phyloP scores from a whole-genome alignment of 2,888 invertebrate genomes.

The Hyposoter dolosus region DNA sequence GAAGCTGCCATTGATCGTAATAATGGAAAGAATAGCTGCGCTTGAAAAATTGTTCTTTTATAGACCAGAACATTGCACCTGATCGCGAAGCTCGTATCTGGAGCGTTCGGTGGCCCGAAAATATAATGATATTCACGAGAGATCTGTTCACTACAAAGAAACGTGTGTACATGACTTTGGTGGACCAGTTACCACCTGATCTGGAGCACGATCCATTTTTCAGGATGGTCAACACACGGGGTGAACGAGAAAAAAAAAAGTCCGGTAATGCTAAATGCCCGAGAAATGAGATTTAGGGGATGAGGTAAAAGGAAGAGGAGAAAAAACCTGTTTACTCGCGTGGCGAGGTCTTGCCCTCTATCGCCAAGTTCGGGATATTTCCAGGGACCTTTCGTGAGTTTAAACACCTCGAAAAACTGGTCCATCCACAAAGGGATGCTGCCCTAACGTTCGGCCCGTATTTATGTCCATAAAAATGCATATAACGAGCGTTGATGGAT shows the following conservation, averaged over 20 bases:
- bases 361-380: constrained; percentile 54
- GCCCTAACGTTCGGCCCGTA: constrained; percentile 36
- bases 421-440: constrained; percentile 81
- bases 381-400: not conserved
- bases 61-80: constrained; percentile 53
- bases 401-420: constrained; percentile 76
- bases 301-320: constrained; percentile 5
- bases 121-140: constrained; percentile 28
- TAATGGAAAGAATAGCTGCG: constrained; percentile 21
- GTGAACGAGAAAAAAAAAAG: constrained; percentile 33
- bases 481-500: constrained; percentile 28
- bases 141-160: not conserved
- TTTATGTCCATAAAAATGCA: constrained; percentile 12
- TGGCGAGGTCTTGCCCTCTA: constrained; percentile 78
- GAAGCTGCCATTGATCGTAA: too few relatives aligned
- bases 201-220: constrained; percentile 79
- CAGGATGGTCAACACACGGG: constrained; percentile 64
- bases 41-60: constrained; percentile 15
- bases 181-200: constrained; percentile 79
- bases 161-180: not conserved
- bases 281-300: constrained; percentile 62
- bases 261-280: constrained; percentile 61
- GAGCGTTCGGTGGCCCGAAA: constrained; percentile 37
- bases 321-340: constrained; percentile 82
- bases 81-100: constrained; percentile 32